phyloP scores from a whole-genome alignment of 2,888 invertebrate species.

The Cremastinae sp. region DNA sequence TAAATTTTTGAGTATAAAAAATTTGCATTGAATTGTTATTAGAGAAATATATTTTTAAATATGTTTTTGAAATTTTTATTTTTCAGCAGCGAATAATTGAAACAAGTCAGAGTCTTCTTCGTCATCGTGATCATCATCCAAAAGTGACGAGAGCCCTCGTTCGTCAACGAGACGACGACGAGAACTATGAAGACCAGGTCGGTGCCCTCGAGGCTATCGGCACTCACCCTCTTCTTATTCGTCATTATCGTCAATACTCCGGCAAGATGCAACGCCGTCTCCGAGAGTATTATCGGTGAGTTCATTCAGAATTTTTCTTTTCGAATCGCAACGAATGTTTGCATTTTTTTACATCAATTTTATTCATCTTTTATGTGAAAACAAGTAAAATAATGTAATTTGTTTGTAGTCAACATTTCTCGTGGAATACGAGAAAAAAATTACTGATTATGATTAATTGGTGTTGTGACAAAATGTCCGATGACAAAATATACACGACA shows the following conservation, averaged over 20 bases:
- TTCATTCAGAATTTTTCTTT: conserved; percentile 8
- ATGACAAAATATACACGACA: too few species aligned
- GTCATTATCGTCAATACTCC: conserved; percentile 60
- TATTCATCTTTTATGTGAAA: conserved; percentile 1
- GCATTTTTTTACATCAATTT: neutral
- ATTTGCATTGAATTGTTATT: too few species aligned
- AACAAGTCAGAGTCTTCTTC: too few species aligned
- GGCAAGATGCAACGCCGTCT: conserved; percentile 68
- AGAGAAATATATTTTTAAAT: too few species aligned
- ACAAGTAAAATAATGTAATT: neutral
- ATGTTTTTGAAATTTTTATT: too few species aligned
- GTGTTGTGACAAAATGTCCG: too few species aligned
- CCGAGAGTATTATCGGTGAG: conserved; percentile 77
- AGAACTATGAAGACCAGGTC: conserved; percentile 63
- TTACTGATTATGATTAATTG: neutral
- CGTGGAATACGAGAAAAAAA: neutral
- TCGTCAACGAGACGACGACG: conserved; percentile 56
- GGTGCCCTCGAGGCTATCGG: conserved; percentile 65
- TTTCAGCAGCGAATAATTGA: too few species aligned
- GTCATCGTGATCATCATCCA: conserved; percentile 10
- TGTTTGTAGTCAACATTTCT: too few species aligned
- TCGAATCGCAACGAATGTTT: neutral
- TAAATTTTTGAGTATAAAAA: too few species aligned
- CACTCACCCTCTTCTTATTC: conserved; percentile 67
- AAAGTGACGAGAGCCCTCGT: conserved; percentile 45